Evolutionary conservation across 2,797 vertebrate genomes (phyloP).

Genomic region (Xenentodon cancila): DNA sequence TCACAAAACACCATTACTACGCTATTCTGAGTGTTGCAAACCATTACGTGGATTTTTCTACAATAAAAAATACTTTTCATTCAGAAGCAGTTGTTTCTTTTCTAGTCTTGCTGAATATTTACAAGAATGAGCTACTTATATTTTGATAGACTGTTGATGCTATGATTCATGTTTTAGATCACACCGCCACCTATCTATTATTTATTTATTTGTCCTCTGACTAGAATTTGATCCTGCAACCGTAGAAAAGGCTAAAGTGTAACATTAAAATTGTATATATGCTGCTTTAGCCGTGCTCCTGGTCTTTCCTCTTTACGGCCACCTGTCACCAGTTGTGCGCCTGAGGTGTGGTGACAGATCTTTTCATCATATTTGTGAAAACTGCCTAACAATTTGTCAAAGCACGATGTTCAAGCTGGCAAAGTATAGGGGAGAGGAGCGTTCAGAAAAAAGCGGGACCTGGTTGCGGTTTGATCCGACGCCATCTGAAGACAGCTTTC

Average conservation of each 20-base stretch:
- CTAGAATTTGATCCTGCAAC: too few species aligned
- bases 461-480: constrained; percentile 66
- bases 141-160: background rate
- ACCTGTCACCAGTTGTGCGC: constrained; percentile 14
- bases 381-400: constrained; percentile 48
- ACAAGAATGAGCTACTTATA: background rate
- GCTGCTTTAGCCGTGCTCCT: background rate
- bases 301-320: constrained; percentile 19
- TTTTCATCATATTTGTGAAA: constrained; percentile 20
- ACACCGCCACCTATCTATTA: background rate
- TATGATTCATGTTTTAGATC: background rate
- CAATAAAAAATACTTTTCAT: background rate
- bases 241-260: too few species aligned
- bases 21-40: constrained; percentile 37
- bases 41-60: constrained; percentile 41
- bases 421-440: constrained; percentile 45
- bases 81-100: background rate
- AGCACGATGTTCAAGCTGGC: constrained; percentile 30
- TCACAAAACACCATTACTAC: constrained; percentile 17
- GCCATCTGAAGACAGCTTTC: constrained; percentile 75
- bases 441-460: constrained; percentile 52
- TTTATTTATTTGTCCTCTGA: too few species aligned
- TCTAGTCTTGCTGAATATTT: background rate
- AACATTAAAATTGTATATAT: background rate
- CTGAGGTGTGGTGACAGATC: constrained; percentile 3